Evolutionary conservation across 2,113 vertebrate genomes (phyloP), one percentile per base, ranked within the genome.

Genomic region (Colaptes auratus): DNA sequence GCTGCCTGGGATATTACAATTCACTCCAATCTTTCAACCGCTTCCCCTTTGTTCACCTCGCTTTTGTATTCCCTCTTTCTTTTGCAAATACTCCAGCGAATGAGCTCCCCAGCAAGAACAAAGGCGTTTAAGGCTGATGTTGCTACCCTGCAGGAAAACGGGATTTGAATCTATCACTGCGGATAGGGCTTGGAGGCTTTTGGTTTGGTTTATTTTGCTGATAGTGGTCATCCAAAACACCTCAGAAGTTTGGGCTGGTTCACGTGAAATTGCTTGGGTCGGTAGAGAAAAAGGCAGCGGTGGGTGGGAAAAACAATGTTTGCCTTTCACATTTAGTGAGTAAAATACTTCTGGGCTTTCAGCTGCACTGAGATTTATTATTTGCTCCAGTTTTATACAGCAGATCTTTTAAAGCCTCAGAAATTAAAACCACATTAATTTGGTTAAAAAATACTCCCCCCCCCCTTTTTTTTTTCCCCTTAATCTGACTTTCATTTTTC

Each of bases 11-110:
- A 95, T 90, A 86, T 88, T 95, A 67, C 88, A 86, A 82, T 90
- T 93, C 94, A 78, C 50, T 91, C 69, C 5, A 4, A 71, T 91
- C 87, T 88, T 88, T 86, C 69, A 92, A 69, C 82, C 79, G 72
- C 85, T 96, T 97, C 89, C 82, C 82, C 93, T 96, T 96, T 96
- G 88, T 96, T 97, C 94, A 96, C 90, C 76, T 94, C 85, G 60
- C 76, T 72, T 94, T 95, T 95, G 75, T 92, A 48, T 78, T 88
- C 64, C 92, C 58, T 79, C 74, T 86, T 44, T 44, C 74, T 86
- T 81, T 76, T 91, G 79, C 88, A 92, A 95, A 95, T 69, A 88
- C 48, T 84, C 53, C 61, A 59, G 65, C 65, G 96, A 93, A 91
- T 88, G 80, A 95, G 86, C 59, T 95, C 55, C 24, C 63, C 13